phyloP scores from a whole-genome alignment of 2,113 vertebrate genomes.

The Xenotilapia leptura region DNA sequence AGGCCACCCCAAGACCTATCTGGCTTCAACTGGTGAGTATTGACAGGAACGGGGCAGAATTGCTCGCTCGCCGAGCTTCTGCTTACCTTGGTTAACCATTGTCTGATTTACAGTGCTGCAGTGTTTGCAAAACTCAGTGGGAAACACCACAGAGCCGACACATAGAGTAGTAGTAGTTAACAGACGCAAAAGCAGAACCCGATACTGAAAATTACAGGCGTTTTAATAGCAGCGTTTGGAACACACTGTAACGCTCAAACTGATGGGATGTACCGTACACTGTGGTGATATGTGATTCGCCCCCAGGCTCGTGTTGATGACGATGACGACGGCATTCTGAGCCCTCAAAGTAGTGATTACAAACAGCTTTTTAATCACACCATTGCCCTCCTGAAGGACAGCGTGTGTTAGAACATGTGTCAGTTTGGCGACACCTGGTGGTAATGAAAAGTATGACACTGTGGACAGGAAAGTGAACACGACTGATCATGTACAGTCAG shows the following conservation, averaged over 20 bases:
- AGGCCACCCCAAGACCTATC: slow-evolving; percentile 56
- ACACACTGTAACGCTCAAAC: neutral
- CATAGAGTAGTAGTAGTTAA: neutral
- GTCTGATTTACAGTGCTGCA: neutral
- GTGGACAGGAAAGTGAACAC: rapidly evolving
- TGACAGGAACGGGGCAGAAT: neutral
- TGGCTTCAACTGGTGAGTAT: slow-evolving; percentile 63
- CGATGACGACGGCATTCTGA: neutral
- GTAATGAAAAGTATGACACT: neutral
- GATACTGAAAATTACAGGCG: neutral
- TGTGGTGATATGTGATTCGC: neutral
- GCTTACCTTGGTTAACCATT: neutral
- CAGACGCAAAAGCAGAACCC: neutral
- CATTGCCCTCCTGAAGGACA: neutral
- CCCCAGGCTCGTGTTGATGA: neutral
- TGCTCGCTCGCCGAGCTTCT: neutral
- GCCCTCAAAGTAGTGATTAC: neutral
- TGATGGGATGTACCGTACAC: neutral
- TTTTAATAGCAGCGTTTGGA: neutral
- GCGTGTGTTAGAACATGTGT: neutral
- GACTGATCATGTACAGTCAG: neutral
- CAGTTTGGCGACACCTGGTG: neutral
- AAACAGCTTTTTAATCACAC: neutral
- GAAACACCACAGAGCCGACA: neutral
- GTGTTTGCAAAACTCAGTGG: neutral